Percentiles rank a stretch among this genome's conserved stretches.
phyloP scores from a whole-genome alignment of 1,140 invertebrate species.

The Diorhabda sublineata region DNA sequence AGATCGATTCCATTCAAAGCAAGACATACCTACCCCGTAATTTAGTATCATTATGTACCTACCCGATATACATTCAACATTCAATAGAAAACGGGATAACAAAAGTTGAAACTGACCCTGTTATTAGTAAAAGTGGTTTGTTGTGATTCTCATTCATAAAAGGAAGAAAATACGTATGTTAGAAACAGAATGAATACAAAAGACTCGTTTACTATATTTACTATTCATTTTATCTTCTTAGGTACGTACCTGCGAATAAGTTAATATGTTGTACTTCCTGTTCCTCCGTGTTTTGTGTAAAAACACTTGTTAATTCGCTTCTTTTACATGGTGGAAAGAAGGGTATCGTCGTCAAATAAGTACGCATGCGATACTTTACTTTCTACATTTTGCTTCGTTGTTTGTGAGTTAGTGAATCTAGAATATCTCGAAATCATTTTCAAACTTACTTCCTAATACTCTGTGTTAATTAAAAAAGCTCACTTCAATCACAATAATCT shows the following conservation, averaged over 20 bases:
- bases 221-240: conserved; percentile 3
- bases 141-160: conserved; percentile 1
- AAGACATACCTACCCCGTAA: conserved; percentile 2
- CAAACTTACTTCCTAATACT: too few species aligned
- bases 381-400: too few species aligned
- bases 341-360: too few species aligned
- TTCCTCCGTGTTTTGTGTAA: neutral
- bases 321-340: too few species aligned
- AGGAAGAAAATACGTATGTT: neutral
- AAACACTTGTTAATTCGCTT: neutral
- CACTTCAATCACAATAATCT: too few species aligned
- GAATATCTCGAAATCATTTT: too few species aligned
- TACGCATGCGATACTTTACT: too few species aligned
- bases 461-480: too few species aligned
- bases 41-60: conserved; percentile 10
- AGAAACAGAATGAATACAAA: neutral
- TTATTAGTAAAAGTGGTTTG: conserved; percentile 8
- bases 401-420: too few species aligned
- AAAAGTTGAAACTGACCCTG: conserved; percentile 8
- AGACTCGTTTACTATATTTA: conserved; percentile 11
- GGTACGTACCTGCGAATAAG: neutral
- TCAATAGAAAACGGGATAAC: conserved; percentile 1
- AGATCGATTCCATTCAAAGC: neutral
- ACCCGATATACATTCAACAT: neutral
- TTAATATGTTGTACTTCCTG: conserved; percentile 14